phyloP scores from a whole-genome alignment of 2,888 invertebrate species.

The Andrena bicolor region DNA sequence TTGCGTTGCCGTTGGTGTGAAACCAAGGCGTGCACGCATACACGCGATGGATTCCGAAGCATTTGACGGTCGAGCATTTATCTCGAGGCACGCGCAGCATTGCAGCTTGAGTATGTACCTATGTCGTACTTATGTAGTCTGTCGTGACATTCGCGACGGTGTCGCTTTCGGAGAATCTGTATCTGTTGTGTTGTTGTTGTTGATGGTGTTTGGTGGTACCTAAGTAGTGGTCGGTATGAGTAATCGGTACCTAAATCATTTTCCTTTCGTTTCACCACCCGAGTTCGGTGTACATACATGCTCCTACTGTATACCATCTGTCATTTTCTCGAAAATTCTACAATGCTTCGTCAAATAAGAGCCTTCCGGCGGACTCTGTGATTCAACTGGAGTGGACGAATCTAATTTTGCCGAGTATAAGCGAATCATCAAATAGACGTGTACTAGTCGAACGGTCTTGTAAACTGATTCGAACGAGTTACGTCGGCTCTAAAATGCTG shows the following conservation, averaged over 20 bases:
- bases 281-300: slow-evolving; percentile 18
- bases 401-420: slow-evolving; percentile 57
- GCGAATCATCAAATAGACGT: slow-evolving; percentile 39
- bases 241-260: slow-evolving; percentile 27
- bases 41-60: slow-evolving; percentile 27
- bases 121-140: not conserved
- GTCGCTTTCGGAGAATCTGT: slow-evolving; percentile 9
- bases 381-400: slow-evolving; percentile 6
- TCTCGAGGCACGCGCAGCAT: slow-evolving; percentile 34
- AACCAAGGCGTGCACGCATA: not conserved
- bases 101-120: slow-evolving; percentile 1
- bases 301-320: not conserved
- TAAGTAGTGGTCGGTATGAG: not conserved
- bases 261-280: slow-evolving; percentile 19
- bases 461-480: slow-evolving; percentile 58
- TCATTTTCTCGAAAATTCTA: not conserved
- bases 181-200: slow-evolving; percentile 1
- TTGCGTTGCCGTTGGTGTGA: not conserved
- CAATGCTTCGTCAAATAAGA: not conserved
- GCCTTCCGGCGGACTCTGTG: not conserved
- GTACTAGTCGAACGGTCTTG: slow-evolving; percentile 33
- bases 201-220: no score
- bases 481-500: slow-evolving; percentile 37
- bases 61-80: slow-evolving; percentile 48
- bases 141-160: not conserved